Evolutionary conservation across 2,113 vertebrate species (phyloP), one percentile per base, ranked within the genome.

Genomic region (Microcebus lehilahytsara): DNA sequence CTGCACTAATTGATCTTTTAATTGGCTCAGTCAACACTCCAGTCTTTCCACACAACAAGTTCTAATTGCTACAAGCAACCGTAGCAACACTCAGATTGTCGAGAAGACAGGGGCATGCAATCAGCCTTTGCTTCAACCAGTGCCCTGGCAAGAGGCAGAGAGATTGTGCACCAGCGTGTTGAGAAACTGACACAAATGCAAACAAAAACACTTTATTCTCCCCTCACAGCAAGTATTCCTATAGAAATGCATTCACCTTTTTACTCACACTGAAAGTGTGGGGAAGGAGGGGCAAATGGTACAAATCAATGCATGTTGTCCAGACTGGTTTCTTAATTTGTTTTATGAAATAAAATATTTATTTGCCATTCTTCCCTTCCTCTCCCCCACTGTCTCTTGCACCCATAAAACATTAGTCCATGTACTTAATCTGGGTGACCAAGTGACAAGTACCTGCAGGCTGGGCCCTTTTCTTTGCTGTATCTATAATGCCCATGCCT

Each of bases 1-100:
- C 92, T 97, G 95, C 91, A 66, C 97, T 98, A 98, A 99, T 98
- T 99, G 99, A 99, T 99, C 98, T 98, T 98, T 98, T 98, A 98
- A 99, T 99, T 99, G 98, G 98, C 98, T 98, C 98, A 98, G 98
- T 98, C 98, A 99, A 99, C 98, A 98, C 98, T 97, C 93, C 25
- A 90, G 96, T 85, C 98, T 97, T 97, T 98, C 97, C 97, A 92
- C 97, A 98, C 97, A 87, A 95, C 97, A 98, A 85, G 96, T 95
- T 23, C 97, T 99, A 99, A 99, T 98, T 99, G 98, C 98, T 99
- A 98, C 98, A 98, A 98, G 98, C 87, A 37, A 85, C 89, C 71
- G 85, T 79, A 95, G 96, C 93, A 75, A 79, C 56, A 87, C 69
- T 95, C 96, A 94, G 89, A 88, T 34, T 4, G 0, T 27, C 2